Percentiles rank a stretch among this genome's conserved stretches.
Evolutionary conservation across 1,140 invertebrate species (phyloP).

Genomic region (Bombus fervidus): DNA sequence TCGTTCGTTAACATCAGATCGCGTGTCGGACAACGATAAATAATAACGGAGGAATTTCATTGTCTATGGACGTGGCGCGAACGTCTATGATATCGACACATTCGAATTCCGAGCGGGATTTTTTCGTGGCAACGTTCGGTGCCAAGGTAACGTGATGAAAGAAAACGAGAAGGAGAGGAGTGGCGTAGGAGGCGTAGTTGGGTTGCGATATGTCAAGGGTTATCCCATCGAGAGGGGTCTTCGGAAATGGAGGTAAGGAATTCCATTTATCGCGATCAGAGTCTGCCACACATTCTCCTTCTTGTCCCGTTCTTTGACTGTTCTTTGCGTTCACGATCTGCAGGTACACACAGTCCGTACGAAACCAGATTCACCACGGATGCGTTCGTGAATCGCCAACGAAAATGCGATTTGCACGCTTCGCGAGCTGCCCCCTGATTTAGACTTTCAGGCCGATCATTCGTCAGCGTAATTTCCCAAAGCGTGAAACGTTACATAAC

Average conservation of each 20-base stretch:
- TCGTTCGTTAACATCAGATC: neutral
- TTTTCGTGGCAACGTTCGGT: conserved; percentile 1
- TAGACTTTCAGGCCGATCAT: neutral
- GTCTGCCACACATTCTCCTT: neutral
- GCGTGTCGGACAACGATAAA: neutral
- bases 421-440: neutral
- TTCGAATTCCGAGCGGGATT: conserved; percentile 19
- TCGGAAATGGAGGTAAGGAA: conserved; percentile 33
- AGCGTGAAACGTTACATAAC: neutral
- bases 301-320: conserved; percentile 4
- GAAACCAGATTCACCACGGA: conserved; percentile 39
- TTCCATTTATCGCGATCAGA: conserved; percentile 56
- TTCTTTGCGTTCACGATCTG: neutral
- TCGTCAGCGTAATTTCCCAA: neutral
- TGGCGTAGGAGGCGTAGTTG: conserved; percentile 35
- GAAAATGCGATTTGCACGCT: conserved; percentile 8
- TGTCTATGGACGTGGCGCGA: neutral
- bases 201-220: conserved; percentile 47
- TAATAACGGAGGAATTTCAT: conserved; percentile 8
- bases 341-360: conserved; percentile 46
- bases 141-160: conserved; percentile 51
- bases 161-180: conserved; percentile 16
- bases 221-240: conserved; percentile 17
- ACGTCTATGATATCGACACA: neutral
- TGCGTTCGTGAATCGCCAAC: neutral